Conservation (phyloP, 2,113 vertebrate species). For the Alligator sinensis region DNA sequence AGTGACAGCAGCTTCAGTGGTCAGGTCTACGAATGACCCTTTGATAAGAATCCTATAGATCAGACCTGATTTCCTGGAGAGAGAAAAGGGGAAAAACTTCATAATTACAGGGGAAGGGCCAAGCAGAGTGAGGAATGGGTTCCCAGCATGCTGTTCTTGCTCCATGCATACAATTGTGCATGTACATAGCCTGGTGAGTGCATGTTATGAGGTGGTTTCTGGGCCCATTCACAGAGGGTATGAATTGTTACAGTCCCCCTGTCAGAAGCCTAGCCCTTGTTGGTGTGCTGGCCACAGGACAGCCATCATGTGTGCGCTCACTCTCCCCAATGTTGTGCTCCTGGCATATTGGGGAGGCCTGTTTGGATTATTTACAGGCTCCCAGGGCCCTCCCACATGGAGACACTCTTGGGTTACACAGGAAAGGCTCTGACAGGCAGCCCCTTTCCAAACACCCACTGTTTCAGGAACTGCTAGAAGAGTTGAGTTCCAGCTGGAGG, state of each 20-base stretch:
- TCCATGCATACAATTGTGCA: too few relatives aligned
- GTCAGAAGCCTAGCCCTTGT: too few relatives aligned
- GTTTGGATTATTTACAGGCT: not conserved
- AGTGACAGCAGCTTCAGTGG: not conserved
- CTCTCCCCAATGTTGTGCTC: not conserved
- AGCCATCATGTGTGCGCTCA: not conserved
- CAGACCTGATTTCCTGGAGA: not conserved
- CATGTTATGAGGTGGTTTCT: too few relatives aligned
- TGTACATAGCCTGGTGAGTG: too few relatives aligned
- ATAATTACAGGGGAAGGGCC: too few relatives aligned
- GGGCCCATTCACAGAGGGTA: too few relatives aligned
- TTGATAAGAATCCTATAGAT: not conserved
- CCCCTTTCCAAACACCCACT: not conserved
- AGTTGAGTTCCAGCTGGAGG: not conserved
- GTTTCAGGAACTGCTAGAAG: not conserved
- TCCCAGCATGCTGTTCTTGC: not conserved
- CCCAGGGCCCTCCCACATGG: not conserved
- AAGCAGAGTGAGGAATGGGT: not conserved
- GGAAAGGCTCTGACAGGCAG: not conserved
- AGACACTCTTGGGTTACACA: not conserved
- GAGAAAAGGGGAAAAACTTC: not conserved
- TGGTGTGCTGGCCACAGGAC: too few relatives aligned
- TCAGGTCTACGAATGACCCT: not conserved
- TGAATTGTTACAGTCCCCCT: too few relatives aligned
- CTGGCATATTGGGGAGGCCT: not conserved